Conservation (phyloP, 2,888 invertebrate species). For the Perizoma affinitatum region DNA sequence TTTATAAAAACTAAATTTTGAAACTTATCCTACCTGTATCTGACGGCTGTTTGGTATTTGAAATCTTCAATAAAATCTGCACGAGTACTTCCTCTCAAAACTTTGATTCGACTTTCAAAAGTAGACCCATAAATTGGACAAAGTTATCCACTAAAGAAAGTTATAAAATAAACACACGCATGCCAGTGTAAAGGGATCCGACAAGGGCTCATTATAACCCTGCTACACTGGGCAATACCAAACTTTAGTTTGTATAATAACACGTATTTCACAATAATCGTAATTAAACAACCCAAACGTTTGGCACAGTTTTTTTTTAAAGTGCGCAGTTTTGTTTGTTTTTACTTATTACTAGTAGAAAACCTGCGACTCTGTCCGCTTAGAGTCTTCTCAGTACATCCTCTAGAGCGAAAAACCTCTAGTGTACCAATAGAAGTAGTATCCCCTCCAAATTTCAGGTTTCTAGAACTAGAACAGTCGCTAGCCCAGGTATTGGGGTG, state of each 20-base stretch:
- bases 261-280: not conserved
- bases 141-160: conserved; percentile 5
- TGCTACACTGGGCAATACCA: not conserved
- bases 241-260: not conserved
- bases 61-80: not conserved
- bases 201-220: conserved; percentile 4
- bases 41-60: not conserved
- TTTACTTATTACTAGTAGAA: too few relatives aligned
- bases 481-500: too few relatives aligned
- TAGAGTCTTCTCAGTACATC: too few relatives aligned
- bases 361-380: too few relatives aligned
- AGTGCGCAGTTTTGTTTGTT: too few relatives aligned
- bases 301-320: not conserved
- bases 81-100: not conserved
- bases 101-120: not conserved
- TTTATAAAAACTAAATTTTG: not conserved
- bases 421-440: too few relatives aligned
- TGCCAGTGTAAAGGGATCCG: conserved; percentile 11
- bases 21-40: not conserved
- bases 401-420: too few relatives aligned
- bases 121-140: not conserved
- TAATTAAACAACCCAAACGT: not conserved
- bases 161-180: conserved; percentile 11
- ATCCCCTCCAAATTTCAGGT: too few relatives aligned
- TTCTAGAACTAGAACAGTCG: too few relatives aligned